A percentile compares a stretch with the other conserved stretches of the same genome.
These are phyloP conservation scores for Burhinus oedicnemus DNA, from an alignment of 2,113 vertebrate species.

Conservation along the genomic window DNA sequence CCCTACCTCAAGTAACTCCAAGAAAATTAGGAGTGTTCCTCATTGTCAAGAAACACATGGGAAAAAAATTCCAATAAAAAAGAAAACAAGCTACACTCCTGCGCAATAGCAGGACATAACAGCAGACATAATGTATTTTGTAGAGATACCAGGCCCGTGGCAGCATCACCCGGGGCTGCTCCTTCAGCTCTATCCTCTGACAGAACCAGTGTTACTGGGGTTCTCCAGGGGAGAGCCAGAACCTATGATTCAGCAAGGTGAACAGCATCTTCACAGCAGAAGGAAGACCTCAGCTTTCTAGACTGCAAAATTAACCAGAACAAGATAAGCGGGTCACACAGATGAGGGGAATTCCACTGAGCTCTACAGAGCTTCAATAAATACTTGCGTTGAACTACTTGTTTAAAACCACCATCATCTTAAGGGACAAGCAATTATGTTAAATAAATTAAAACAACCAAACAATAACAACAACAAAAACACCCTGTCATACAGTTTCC, in stretches of 20 bases:
- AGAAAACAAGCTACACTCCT: background rate
- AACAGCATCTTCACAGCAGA: background rate
- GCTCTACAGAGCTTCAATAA: background rate
- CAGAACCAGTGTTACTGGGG: background rate
- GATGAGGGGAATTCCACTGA: background rate
- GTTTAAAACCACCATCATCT: background rate
- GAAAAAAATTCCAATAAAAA: background rate
- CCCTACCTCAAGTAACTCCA: background rate
- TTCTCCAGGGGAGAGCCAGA: background rate
- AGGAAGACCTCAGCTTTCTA: background rate
- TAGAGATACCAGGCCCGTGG: background rate
- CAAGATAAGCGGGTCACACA: background rate
- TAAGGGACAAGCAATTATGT: background rate
- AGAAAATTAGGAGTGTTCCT: background rate
- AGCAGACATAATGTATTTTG: background rate
- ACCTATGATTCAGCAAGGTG: background rate
- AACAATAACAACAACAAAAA: background rate
- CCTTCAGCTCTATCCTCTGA: background rate
- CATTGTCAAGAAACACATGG: background rate
- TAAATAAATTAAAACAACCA: constrained; percentile 8
- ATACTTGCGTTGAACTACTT: background rate
- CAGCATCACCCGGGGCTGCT: background rate
- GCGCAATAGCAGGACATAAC: background rate
- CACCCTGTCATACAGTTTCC: constrained; percentile 27
- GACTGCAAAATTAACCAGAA: background rate